Evolutionary conservation across 2,113 vertebrate species (phyloP), one percentile per base, ranked within the genome.

Genomic region (Tichodroma muraria): DNA sequence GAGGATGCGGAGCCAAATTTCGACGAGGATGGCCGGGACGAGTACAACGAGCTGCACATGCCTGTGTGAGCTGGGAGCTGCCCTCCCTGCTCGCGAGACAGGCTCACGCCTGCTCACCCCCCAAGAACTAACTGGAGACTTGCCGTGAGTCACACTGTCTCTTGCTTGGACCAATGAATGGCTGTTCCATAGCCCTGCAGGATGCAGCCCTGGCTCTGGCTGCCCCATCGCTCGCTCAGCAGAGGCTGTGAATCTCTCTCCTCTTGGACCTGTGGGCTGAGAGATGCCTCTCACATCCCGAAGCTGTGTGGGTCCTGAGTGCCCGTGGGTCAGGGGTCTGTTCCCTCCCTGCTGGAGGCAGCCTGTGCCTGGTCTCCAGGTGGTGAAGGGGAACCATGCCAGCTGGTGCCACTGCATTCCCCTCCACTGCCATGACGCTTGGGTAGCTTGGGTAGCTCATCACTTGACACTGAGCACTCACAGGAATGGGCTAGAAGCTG

Each of bases 11-110:
- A 98, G 38, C 99, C 99, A 3, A 99, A 99, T 98, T 99, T 99
- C 2, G 98, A 99, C 0, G 99, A 99, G 93, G 99, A 99, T 0
- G 99, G 99, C 49, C 98, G 97, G 72, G 99, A 99, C 1, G 99
- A 99, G 93, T 99, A 99, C 98, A 99, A 99, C 2, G 99, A 99
- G 96, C 98, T 99, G 92, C 99, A 99, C 97, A 99, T 99, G 99
- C 99, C 99, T 5, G 99, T 99, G 71, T 99, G 97, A 98, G 42
- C 85, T 71, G 50, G 54, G 80, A 69, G 44, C 70, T 85, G 61
- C 85, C 35, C 50, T 92, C 40, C 57, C 65, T 6, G 6, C 53
- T 53, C 15, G 0, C 4, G 30, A 57, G 76, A 91, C 88, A 76
- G 45, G 90, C 64, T 90, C 6, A 4, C 1, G 2, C 73, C 85